These are phyloP conservation scores for Drosophila pseudoobscura DNA, from an alignment of 1,140 invertebrate genomes.

Conservation along the genomic window DNA sequence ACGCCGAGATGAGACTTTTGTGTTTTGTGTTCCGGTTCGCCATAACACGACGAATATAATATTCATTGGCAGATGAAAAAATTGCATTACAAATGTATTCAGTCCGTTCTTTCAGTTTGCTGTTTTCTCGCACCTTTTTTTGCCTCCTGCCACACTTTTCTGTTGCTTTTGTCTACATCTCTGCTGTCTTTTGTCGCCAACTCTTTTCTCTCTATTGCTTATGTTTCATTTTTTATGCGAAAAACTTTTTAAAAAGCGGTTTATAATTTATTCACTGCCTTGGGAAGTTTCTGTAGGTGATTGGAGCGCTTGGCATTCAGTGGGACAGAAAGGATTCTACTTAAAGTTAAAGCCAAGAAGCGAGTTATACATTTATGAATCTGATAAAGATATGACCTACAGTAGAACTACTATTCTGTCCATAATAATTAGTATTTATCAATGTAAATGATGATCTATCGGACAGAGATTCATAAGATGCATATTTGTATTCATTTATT, in stretches of 20 bases:
- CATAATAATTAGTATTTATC: no score
- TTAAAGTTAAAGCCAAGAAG: no score
- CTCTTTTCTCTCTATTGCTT: slow-evolving; percentile 16
- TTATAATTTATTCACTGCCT: slow-evolving; percentile 40
- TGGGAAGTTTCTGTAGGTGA: slow-evolving; percentile 27
- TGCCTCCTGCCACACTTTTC: background rate
- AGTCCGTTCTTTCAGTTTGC: background rate
- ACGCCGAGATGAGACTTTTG: slow-evolving; percentile 29
- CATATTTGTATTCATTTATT: no score
- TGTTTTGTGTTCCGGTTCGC: slow-evolving; percentile 14
- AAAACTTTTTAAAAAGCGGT: slow-evolving; percentile 23
- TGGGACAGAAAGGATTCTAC: no score
- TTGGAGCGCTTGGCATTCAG: slow-evolving; percentile 14
- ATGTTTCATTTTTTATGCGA: slow-evolving; percentile 35
- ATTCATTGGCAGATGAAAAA: slow-evolving; percentile 31
- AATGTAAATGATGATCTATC: no score
- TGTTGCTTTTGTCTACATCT: background rate
- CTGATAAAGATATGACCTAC: no score
- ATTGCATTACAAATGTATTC: slow-evolving; percentile 19
- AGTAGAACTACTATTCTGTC: no score
- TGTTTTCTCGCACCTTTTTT: slow-evolving; percentile 6
- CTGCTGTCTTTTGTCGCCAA: background rate
- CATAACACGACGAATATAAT: slow-evolving; percentile 13
- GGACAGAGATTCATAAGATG: no score
- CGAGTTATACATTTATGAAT: no score